These are phyloP conservation scores for Nautilus pompilius DNA, from an alignment of 1,140 invertebrate species.

Conservation along the genomic window DNA sequence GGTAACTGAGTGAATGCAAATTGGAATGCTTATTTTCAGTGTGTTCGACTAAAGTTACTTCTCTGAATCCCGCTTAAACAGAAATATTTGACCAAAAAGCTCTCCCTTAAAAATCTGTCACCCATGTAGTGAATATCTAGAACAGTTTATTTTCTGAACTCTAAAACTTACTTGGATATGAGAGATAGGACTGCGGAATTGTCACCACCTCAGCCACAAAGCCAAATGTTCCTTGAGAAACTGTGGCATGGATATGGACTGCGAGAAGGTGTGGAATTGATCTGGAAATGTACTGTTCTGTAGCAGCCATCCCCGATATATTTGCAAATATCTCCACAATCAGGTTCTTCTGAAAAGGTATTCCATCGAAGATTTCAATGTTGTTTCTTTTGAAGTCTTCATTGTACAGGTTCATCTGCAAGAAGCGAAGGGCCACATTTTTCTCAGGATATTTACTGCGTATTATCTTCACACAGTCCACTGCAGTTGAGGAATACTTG, in stretches of 20 bases:
- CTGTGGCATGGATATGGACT: slow-evolving; percentile 89
- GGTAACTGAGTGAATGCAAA: too few relatives aligned
- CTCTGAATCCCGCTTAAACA: too few relatives aligned
- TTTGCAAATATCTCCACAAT: slow-evolving; percentile 33
- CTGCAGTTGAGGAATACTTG: slow-evolving; percentile 93
- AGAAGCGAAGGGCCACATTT: slow-evolving; percentile 58
- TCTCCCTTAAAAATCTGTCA: too few relatives aligned
- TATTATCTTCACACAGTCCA: slow-evolving; percentile 98
- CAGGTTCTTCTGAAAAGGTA: slow-evolving; percentile 77
- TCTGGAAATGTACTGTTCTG: slow-evolving; percentile 23
- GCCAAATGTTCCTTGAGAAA: slow-evolving; percentile 86
- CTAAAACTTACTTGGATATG: slow-evolving; percentile 37
- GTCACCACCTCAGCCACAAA: slow-evolving; percentile 97
- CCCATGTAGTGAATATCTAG: too few relatives aligned
- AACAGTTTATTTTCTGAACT: background rate
- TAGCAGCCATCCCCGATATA: slow-evolving; percentile 20
- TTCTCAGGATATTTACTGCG: slow-evolving; percentile 21
- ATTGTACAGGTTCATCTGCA: slow-evolving; percentile 93
- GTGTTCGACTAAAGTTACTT: too few relatives aligned
- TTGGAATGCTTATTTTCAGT: too few relatives aligned
- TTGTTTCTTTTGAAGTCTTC: slow-evolving; percentile 82
- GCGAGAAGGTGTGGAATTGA: slow-evolving; percentile 62
- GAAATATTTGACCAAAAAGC: too few relatives aligned
- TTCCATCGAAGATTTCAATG: slow-evolving; percentile 86
- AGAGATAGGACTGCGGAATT: slow-evolving; percentile 63